Evolutionary conservation across 1,140 invertebrate genomes (phyloP).

Genomic region (Anastatus disparis): DNA sequence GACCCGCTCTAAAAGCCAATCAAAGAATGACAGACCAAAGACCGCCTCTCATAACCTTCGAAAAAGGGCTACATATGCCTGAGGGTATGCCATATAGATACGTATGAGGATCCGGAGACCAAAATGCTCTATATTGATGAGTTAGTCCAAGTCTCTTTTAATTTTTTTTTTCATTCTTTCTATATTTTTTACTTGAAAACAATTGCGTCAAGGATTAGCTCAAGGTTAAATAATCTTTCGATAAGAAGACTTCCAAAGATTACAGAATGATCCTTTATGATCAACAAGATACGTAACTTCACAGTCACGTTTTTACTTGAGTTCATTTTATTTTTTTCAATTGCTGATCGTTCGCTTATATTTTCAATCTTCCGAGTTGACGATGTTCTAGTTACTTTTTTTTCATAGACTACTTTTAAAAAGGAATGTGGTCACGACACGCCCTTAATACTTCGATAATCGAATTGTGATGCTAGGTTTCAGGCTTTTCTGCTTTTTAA

Average conservation of each 20-base stretch:
- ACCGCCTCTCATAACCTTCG: conserved; percentile 55
- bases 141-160: conserved; percentile 44
- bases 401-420: neutral
- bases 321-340: no score
- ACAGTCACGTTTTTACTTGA: no score
- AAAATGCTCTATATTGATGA: conserved; percentile 56
- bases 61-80: conserved; percentile 46
- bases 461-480: neutral
- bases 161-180: conserved; percentile 16
- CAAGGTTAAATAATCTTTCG: conserved; percentile 8
- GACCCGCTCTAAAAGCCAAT: conserved; percentile 54
- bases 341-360: no score
- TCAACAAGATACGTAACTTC: no score
- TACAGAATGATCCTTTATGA: no score
- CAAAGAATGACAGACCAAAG: conserved; percentile 57
- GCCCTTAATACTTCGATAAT: conserved; percentile 1
- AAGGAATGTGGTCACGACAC: neutral
- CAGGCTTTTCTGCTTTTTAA: neutral
- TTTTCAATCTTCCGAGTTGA: neutral
- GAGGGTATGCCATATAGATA: conserved; percentile 45
- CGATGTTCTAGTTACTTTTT: neutral
- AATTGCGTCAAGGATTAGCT: conserved; percentile 13
- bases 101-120: conserved; percentile 46
- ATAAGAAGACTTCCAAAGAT: no score
- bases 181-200: conserved; percentile 9